phyloP scores from a whole-genome alignment of 2,797 vertebrate species.

The Tadarida brasiliensis region DNA sequence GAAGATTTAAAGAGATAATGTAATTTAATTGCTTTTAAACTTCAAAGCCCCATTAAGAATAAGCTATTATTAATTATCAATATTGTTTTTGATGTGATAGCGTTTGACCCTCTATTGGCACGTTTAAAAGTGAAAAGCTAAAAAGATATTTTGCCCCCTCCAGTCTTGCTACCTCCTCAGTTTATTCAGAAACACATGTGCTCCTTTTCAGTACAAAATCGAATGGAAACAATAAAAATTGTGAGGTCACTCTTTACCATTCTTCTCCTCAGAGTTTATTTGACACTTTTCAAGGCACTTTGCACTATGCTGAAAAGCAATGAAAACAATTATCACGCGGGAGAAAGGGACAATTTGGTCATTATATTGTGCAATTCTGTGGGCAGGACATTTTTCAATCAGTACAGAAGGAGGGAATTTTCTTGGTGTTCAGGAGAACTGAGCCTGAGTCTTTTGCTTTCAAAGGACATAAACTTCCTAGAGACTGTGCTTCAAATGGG shows the following conservation, averaged over 20 bases:
- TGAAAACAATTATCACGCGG: slow-evolving; percentile 35
- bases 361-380: background rate
- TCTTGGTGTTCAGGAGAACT: background rate
- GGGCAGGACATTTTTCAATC: background rate
- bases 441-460: background rate
- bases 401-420: background rate
- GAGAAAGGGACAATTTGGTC: background rate
- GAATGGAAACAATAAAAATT: background rate
- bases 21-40: slow-evolving; percentile 34
- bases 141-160: background rate
- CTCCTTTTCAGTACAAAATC: slow-evolving; percentile 31
- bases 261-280: background rate
- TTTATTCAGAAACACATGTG: background rate
- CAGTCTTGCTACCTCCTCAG: background rate
- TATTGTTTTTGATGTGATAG: background rate
- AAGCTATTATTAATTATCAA: background rate
- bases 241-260: background rate
- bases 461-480: slow-evolving; percentile 2
- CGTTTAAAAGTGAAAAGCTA: slow-evolving; percentile 2
- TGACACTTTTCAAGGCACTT: slow-evolving; percentile 8
- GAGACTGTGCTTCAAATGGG: background rate
- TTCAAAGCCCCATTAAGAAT: slow-evolving; percentile 1
- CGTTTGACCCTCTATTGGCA: background rate
- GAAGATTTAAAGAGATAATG: slow-evolving; percentile 33
- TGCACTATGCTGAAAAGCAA: slow-evolving; percentile 29